Evolutionary conservation across 2,888 invertebrate genomes (phyloP), one percentile per base, ranked within the genome.

Genomic region (Drepanosiphum platanoidis): DNA sequence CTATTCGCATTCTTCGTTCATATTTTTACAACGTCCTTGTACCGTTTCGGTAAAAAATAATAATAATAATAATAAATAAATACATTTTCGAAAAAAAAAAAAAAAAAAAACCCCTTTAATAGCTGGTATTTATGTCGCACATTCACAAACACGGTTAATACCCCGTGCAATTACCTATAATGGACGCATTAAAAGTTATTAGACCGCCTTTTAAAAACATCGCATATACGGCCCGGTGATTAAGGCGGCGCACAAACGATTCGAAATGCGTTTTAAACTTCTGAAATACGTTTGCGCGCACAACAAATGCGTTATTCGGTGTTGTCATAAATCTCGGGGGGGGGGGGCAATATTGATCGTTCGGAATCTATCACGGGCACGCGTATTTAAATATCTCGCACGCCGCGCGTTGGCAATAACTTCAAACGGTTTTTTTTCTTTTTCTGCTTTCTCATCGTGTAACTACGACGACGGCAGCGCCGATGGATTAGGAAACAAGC

Each of bases 131-230:
- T 30, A 27, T 64, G 61, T 78, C 78, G 78, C 42, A 78, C 39
- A 22, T 30, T 9, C 36, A 61, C 71, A 7, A 30, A 32, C 46
- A 42, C 7, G n/a, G 15, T 61, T 61, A 36, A 61, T 77, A 77
- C n/a, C 36, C 36, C 13, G 4, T 52, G 52, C 75, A 77, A 58
- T 61, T 77, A 77, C 34, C 61, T 34, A 32, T 36, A 36, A 36
- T 22, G 70, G 52, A 27, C 30, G 30, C 70, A 58, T 81, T 81
- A 81, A 81, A 70, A 36, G 70, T 81, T 71, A 71, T 71, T 70
- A 68, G 70, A 71, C 70, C 15, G 46, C 36, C 36, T 32, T 52
- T 74, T n/a, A 39, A 66, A 79, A 68, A 79, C 8, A 27, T 18
- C n/a, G n/a, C 32, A 64, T 18, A 58, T 22, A 15, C 39, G 39